Conservation (phyloP, 2,888 invertebrate species). For the Eupelmus urozonus region DNA sequence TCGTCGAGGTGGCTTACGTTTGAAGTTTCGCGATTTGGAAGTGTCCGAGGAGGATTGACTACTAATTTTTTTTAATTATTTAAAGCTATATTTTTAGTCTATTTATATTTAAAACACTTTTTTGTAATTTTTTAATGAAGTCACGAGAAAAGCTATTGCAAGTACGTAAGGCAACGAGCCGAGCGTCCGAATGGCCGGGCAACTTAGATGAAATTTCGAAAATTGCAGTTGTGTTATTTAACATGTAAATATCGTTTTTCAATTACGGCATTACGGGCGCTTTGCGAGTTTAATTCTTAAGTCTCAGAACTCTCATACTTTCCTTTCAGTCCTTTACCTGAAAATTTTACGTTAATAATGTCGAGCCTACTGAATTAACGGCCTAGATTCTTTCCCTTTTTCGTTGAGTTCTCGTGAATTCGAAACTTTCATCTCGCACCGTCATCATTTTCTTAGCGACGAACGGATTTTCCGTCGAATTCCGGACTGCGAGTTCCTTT, state of each 20-base stretch:
- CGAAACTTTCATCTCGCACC: not conserved
- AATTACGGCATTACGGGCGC: not conserved
- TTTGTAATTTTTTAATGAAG: not conserved
- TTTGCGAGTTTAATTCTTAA: slow-evolving; percentile 8
- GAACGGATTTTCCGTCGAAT: not conserved
- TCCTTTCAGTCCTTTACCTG: no score
- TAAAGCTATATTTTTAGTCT: slow-evolving; percentile 20
- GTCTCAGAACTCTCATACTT: not conserved
- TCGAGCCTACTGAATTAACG: slow-evolving; percentile 5
- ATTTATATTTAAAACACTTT: slow-evolving; percentile 20
- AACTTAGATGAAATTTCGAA: not conserved
- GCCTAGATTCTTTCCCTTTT: slow-evolving; percentile 29
- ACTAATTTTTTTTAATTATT: slow-evolving; percentile 1
- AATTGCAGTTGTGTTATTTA: slow-evolving; percentile 1
- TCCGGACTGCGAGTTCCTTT: not conserved
- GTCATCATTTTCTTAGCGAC: not conserved
- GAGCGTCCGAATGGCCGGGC: not conserved
- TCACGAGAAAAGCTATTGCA: no score
- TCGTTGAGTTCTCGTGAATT: not conserved
- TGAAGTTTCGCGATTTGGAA: not conserved
- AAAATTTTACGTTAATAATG: slow-evolving; percentile 51
- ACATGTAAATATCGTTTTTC: slow-evolving; percentile 34
- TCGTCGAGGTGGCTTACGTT: slow-evolving; percentile 6
- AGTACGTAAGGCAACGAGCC: no score
- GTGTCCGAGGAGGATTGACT: not conserved